Base-by-base conservation (phyloP, 2,888 invertebrate species). In the Cyrtodaria siliqua region DNA sequence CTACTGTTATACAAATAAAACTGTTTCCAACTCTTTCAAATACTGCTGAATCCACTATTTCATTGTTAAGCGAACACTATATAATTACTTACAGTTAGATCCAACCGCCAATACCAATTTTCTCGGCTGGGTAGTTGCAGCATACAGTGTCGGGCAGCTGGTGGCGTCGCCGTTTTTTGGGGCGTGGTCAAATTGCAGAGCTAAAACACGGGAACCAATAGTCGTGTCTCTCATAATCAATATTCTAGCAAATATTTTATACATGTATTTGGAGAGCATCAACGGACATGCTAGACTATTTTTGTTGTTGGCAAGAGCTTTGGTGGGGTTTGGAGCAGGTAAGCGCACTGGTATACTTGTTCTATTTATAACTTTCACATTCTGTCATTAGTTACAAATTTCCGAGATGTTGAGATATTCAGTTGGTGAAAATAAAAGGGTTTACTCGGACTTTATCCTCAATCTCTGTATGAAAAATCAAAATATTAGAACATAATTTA, bases 311-410 rank as follows among this genome's bases (percentile, higher is more conserved):
- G 78, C 90, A 73, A 78, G 93, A 59, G 83, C 84, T 24, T 69
- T 92, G 2, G 91, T 92, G 49, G 93, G 93, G 44, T 83, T 92
- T 57, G 93, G 93, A 24, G 92, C 92, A 66, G 92, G 92, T 92
- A 56, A 57, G 64, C 42, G 0, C 2, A 18, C 29, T 14, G 9
- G 8, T 53, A 53, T 16, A 18, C 9, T 6, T n/a, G n/a, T n/a
- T n/a, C n/a, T n/a, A n/a, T n/a, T n/a, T n/a, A n/a, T n/a, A n/a
- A n/a, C n/a, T n/a, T n/a, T n/a, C n/a, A n/a, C n/a, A n/a, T n/a
- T n/a, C n/a, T n/a, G n/a, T n/a, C n/a, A n/a, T n/a, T n/a, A n/a
- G n/a, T n/a, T n/a, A n/a, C n/a, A n/a, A n/a, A n/a, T n/a, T n/a
- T n/a, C n/a, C n/a, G n/a, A n/a, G n/a, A n/a, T n/a, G n/a, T n/a